Conservation (phyloP, 2,113 vertebrate species). For the Sebastes fasciatus region DNA sequence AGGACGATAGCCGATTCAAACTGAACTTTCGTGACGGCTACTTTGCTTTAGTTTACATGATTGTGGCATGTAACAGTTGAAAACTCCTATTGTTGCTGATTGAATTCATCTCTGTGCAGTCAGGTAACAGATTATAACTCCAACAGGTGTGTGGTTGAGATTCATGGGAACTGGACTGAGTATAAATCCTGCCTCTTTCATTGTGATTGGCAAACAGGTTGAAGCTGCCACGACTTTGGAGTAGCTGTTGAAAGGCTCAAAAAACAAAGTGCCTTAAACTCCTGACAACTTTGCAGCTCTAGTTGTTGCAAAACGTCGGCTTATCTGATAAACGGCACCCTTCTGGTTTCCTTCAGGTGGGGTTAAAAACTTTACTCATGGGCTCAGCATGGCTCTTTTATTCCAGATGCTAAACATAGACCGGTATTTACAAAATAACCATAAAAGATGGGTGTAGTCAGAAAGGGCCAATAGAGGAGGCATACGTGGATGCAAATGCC, state of each 20-base stretch:
- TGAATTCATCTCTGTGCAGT: not conserved
- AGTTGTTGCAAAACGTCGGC: slow-evolving; percentile 40
- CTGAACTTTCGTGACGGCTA: too few relatives aligned
- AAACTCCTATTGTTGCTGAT: not conserved
- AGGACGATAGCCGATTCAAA: too few relatives aligned
- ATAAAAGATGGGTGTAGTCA: slow-evolving; percentile 34
- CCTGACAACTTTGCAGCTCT: slow-evolving; percentile 39
- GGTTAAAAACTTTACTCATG: not conserved
- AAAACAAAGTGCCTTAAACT: slow-evolving; percentile 42
- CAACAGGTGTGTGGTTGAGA: slow-evolving; percentile 4
- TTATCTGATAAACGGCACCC: slow-evolving; percentile 42
- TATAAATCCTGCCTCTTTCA: slow-evolving; percentile 26
- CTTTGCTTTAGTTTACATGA: too few relatives aligned
- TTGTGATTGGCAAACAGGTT: slow-evolving; percentile 29
- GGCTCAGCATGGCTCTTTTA: slow-evolving; percentile 13
- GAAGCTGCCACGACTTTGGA: slow-evolving; percentile 7
- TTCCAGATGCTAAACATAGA: slow-evolving; percentile 38
- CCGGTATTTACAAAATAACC: slow-evolving; percentile 30
- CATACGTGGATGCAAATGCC: not conserved
- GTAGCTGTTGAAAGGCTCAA: slow-evolving; percentile 30
- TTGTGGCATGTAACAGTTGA: too few relatives aligned
- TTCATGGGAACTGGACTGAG: not conserved
- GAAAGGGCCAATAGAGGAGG: slow-evolving; percentile 23
- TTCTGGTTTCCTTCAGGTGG: slow-evolving; percentile 4
- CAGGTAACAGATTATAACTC: slow-evolving; percentile 1